These are phyloP conservation scores for Tor tambroides DNA, from an alignment of 2,113 vertebrate species.

Conservation along the genomic window DNA sequence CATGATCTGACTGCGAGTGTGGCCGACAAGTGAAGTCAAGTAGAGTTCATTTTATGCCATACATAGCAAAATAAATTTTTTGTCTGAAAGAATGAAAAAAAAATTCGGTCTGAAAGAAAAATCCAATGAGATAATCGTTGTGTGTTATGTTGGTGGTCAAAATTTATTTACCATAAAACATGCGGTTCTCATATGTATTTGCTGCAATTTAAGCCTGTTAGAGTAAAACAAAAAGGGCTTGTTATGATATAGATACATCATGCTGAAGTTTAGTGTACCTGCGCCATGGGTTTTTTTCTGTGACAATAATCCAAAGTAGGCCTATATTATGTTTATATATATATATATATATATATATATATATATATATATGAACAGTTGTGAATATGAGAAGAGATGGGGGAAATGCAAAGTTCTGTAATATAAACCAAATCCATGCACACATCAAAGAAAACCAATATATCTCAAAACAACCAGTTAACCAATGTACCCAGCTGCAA, in stretches of 20 bases:
- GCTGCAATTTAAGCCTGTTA: not conserved
- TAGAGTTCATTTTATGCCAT: not conserved
- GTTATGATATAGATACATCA: not conserved
- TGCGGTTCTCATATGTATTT: not conserved
- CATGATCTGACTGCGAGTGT: constrained; percentile 66
- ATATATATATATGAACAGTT: no score
- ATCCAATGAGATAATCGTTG: not conserved
- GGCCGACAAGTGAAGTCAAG: constrained; percentile 28
- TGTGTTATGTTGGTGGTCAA: not conserved
- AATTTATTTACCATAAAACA: not conserved
- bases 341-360: no score
- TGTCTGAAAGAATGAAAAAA: no score
- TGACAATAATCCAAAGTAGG: no score
- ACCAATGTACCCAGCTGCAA: constrained; percentile 18
- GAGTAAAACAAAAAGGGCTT: not conserved
- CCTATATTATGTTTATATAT: no score
- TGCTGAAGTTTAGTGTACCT: not conserved
- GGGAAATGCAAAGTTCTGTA: no score
- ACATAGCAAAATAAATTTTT: no score
- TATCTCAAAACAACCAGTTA: not conserved
- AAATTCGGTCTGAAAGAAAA: not conserved
- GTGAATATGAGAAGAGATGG: no score
- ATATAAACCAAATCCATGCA: no score
- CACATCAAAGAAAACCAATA: constrained; percentile 8
- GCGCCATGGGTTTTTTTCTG: not conserved